Evolutionary conservation across 2,888 invertebrate genomes (phyloP).

Genomic region (Asteroscopus sphinx): DNA sequence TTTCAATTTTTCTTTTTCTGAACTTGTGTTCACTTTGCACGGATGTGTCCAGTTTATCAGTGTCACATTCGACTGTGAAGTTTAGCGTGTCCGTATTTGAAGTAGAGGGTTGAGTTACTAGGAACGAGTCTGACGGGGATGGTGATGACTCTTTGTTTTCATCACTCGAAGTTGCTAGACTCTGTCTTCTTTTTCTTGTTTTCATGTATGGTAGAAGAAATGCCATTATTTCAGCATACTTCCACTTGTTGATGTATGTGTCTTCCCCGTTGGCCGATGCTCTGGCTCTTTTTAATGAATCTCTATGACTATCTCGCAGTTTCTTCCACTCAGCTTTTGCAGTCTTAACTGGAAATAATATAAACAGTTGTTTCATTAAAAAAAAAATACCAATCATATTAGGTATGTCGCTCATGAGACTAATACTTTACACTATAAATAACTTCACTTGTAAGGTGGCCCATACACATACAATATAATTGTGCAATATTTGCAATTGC

Average conservation of each 20-base stretch:
- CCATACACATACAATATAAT: too few species aligned
- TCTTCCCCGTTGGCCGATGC: conserved; percentile 24
- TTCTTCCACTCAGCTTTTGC: conserved; percentile 59
- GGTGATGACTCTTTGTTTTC: conserved; percentile 50
- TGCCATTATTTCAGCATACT: conserved; percentile 57
- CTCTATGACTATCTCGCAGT: conserved; percentile 52
- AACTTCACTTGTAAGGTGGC: too few species aligned
- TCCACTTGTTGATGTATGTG: conserved; percentile 45
- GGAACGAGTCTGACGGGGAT: conserved; percentile 53
- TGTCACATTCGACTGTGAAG: conserved; percentile 45
- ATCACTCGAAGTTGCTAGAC: conserved; percentile 40
- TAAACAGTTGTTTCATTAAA: too few species aligned
- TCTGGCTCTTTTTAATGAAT: conserved; percentile 51
- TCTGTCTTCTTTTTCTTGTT: conserved; percentile 46
- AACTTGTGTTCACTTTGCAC: conserved; percentile 46
- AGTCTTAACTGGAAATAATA: conserved; percentile 47
- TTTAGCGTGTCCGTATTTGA: conserved; percentile 47
- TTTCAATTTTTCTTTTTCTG: conserved; percentile 54
- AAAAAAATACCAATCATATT: too few species aligned
- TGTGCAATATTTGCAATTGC: too few species aligned
- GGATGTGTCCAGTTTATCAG: conserved; percentile 41
- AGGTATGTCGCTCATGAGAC: too few species aligned
- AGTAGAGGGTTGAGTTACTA: conserved; percentile 53
- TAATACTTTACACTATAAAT: too few species aligned
- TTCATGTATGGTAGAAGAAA: conserved; percentile 58